Conservation (phyloP, 1,140 invertebrate genomes). For the Drosophila sucinea region DNA sequence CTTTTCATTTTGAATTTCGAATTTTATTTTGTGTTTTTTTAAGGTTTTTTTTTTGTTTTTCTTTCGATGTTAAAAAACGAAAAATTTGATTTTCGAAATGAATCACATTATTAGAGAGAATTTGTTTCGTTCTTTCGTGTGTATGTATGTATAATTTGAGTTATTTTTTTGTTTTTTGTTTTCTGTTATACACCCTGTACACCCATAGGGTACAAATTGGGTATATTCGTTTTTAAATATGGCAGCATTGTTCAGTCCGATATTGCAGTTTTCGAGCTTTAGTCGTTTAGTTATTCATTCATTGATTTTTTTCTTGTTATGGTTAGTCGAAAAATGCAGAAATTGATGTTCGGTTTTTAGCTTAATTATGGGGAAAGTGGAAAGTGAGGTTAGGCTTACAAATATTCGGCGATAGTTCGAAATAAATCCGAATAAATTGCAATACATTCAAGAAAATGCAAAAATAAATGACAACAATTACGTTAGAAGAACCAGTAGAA, state of each 20-base stretch:
- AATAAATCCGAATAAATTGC: neutral
- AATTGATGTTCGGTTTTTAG: neutral
- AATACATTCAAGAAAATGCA: neutral
- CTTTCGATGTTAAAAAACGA: conserved; percentile 68
- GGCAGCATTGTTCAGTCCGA: conserved; percentile 77
- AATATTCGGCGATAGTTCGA: neutral
- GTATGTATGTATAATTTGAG: conserved; percentile 32
- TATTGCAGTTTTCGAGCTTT: conserved; percentile 55
- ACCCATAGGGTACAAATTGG: conserved; percentile 8
- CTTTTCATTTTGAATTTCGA: conserved; percentile 52
- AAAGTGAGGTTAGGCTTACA: neutral
- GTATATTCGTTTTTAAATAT: conserved; percentile 52
- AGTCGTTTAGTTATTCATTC: conserved; percentile 2
- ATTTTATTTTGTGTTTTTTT: conserved; percentile 20
- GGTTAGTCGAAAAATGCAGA: neutral
- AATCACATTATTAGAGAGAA: conserved; percentile 68
- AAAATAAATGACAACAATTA: conserved; percentile 8
- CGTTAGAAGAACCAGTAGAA: neutral
- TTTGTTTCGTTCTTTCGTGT: conserved; percentile 52
- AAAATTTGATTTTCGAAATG: conserved; percentile 75
- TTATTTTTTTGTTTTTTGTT: conserved; percentile 22
- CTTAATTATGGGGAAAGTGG: neutral
- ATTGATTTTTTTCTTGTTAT: conserved; percentile 1
- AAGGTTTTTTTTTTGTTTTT: conserved; percentile 43
- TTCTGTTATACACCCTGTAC: conserved; percentile 7